Conservation (phyloP, 2,888 invertebrate species). For the Thymelicus sylvestris region DNA sequence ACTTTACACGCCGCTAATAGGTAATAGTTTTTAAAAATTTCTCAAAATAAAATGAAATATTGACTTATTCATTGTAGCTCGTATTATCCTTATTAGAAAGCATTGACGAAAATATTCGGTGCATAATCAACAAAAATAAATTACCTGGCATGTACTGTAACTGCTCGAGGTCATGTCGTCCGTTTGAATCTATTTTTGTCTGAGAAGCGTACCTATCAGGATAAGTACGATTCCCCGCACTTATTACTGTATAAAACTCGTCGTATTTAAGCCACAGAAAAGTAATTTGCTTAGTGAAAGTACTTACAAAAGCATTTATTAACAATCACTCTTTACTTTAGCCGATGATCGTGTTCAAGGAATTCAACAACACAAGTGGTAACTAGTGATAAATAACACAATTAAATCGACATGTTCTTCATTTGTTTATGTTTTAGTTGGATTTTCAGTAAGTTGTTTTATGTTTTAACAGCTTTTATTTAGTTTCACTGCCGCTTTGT, state of each 20-base stretch:
- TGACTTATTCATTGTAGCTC: not conserved
- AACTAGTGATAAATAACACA: not conserved
- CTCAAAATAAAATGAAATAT: too few relatives aligned
- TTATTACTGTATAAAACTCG: not conserved
- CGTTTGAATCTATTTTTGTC: constrained; percentile 37
- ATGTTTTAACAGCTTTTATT: not conserved
- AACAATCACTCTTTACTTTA: not conserved
- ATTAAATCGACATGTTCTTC: constrained; percentile 24
- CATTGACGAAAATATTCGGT: not conserved
- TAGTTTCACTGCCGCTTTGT: too few relatives aligned
- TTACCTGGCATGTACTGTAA: constrained; percentile 20
- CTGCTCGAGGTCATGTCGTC: constrained; percentile 35
- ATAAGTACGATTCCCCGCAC: constrained; percentile 12
- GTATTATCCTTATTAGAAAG: not conserved
- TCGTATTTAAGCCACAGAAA: not conserved
- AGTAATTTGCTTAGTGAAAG: not conserved
- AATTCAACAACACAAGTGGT: too few relatives aligned
- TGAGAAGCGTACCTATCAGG: not conserved
- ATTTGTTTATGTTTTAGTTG: constrained; percentile 36
- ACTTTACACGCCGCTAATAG: too few relatives aligned
- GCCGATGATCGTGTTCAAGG: not conserved
- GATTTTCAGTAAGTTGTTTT: constrained; percentile 40
- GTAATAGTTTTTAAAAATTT: too few relatives aligned
- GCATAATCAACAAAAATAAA: constrained; percentile 26
- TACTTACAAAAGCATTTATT: too few relatives aligned